phyloP scores from a whole-genome alignment of 2,797 vertebrate species.

The Cyprinella venusta region DNA sequence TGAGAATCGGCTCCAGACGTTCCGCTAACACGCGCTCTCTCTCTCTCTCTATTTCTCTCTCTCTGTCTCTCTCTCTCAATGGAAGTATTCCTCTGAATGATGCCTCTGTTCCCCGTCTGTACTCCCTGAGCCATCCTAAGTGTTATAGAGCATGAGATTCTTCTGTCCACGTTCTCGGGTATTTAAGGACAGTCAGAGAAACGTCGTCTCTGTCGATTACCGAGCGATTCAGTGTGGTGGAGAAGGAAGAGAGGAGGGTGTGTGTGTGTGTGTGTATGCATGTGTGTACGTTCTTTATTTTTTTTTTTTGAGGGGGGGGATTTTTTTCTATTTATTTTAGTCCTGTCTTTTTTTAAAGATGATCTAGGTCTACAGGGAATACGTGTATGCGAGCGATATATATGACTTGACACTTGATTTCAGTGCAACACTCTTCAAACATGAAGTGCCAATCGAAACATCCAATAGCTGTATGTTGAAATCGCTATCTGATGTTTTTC shows the following conservation, averaged over 20 bases:
- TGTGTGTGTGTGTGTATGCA: conserved; percentile 78
- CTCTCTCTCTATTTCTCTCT: background rate
- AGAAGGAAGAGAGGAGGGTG: conserved; percentile 85
- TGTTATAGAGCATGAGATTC: conserved; percentile 84
- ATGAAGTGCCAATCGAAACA: conserved; percentile 91
- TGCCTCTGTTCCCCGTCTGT: conserved; percentile 14
- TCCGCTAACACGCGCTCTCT: conserved; percentile 72
- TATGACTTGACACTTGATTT: conserved; percentile 89
- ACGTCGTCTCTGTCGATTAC: conserved; percentile 77
- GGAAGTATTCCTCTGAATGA: conserved; percentile 82
- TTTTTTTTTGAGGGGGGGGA: conserved; percentile 68
- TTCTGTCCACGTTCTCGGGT: conserved; percentile 77
- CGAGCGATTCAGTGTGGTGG: conserved; percentile 86
- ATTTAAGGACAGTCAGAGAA: conserved; percentile 84
- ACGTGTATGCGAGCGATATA: conserved; percentile 76
- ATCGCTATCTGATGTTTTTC: conserved; percentile 72
- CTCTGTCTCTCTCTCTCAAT: conserved; percentile 80
- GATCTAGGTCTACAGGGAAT: conserved; percentile 84
- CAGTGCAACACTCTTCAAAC: conserved; percentile 82
- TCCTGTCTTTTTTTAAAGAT: conserved; percentile 77
- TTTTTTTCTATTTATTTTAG: conserved; percentile 90
- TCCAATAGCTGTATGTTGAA: conserved; percentile 51
- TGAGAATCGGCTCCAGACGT: conserved; percentile 91
- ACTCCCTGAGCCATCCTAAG: conserved; percentile 79
- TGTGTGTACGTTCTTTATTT: conserved; percentile 66